These are phyloP conservation scores for Lutraria lutraria DNA, from an alignment of 2,888 invertebrate species.

Conservation along the genomic window DNA sequence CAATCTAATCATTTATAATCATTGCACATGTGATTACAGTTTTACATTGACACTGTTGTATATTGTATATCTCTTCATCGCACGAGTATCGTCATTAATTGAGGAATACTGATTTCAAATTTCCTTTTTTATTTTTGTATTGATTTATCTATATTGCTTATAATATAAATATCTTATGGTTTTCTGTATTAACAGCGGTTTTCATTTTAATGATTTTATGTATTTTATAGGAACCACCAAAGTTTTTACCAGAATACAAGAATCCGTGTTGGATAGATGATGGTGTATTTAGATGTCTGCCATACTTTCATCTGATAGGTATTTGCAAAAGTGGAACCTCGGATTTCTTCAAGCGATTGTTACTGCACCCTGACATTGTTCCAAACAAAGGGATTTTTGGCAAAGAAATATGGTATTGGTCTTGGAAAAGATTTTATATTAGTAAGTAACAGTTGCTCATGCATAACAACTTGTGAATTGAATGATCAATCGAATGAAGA, in stretches of 20 bases:
- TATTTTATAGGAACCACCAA: slow-evolving; percentile 54
- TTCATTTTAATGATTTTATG: not conserved
- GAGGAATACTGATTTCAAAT: too few relatives aligned
- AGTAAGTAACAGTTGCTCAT: slow-evolving; percentile 38
- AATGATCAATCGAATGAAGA: too few relatives aligned
- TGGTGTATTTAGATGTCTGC: slow-evolving; percentile 47
- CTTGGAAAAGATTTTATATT: slow-evolving; percentile 53
- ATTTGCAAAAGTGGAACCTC: slow-evolving; percentile 66
- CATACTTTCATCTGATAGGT: slow-evolving; percentile 67
- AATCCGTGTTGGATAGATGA: slow-evolving; percentile 65
- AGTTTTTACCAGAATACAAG: slow-evolving; percentile 55
- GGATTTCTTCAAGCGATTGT: slow-evolving; percentile 57
- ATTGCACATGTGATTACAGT: too few relatives aligned
- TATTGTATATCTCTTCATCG: too few relatives aligned
- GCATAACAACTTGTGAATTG: too few relatives aligned
- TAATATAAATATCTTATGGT: too few relatives aligned
- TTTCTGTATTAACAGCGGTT: too few relatives aligned
- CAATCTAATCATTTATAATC: too few relatives aligned
- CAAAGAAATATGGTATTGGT: slow-evolving; percentile 67
- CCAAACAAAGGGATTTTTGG: slow-evolving; percentile 58
- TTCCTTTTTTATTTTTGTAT: too few relatives aligned
- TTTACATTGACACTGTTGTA: too few relatives aligned
- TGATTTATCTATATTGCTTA: too few relatives aligned
- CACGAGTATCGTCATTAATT: too few relatives aligned
- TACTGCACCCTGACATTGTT: slow-evolving; percentile 54